Evolutionary conservation across 2,797 vertebrate species (phyloP), one percentile per base, ranked within the genome.

Genomic region (Oceanodroma leucorhoa): DNA sequence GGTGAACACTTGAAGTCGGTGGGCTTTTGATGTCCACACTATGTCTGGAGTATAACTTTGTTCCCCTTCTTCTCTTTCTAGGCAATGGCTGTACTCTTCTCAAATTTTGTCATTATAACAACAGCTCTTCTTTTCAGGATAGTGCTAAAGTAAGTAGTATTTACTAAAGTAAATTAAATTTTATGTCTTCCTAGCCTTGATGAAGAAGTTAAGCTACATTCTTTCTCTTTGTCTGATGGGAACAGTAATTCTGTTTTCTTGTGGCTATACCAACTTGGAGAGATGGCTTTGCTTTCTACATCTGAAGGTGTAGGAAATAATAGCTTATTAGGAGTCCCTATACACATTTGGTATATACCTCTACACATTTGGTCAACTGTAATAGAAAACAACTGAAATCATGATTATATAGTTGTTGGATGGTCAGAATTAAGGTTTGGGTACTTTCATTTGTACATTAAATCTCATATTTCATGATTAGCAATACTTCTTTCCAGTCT

Each of bases 71-170:
- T 96, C 96, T 97, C 64, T 95, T 96, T 97, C 88, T 98, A 99
- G 99, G 99, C 99, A 89, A 99, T 99, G 99, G 99, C 99, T 62
- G 99, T 99, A 75, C 97, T 99, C 91, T 99, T 99, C 97, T 99
- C 99, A 96, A 99, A 99, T 98, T 99, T 99, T 97, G 99, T 99
- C 92, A 99, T 99, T 97, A 98, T 99, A 97, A 99, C 99, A 96
- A 99, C 99, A 93, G 99, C 99, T 78, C 97, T 99, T 82, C 99
- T 99, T 83, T 99, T 99, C 97, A 98, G 99, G 94, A 93, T 99
- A 80, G 99, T 99, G 93, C 97, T 99, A 48, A 99, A 99, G 99
- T 99, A 99, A 99, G 99, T 97, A 79, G 30, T 98, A 87, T 76
- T 92, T 94, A 57, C 71, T 90, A 67, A 95, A 97, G 51, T 55